Percentiles rank a stretch among this genome's conserved stretches.
Conservation (phyloP, 2,797 vertebrate genomes). For the Netta rufina region DNA sequence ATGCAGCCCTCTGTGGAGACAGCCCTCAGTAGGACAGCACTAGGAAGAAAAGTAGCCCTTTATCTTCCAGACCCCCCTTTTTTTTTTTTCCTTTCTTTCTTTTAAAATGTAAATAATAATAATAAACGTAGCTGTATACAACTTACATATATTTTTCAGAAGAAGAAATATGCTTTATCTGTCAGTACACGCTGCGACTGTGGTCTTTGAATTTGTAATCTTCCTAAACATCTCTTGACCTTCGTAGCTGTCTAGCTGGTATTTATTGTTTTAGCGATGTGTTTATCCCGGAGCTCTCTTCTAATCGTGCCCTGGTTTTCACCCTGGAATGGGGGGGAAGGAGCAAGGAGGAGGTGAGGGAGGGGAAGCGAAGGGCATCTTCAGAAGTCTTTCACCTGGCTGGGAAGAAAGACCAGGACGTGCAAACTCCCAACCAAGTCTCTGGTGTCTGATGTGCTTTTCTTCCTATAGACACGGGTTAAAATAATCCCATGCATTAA, state of each 20-base stretch:
- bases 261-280: slow-evolving; percentile 56
- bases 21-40: not conserved
- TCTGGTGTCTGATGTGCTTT: not conserved
- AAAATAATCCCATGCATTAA: not conserved
- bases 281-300: slow-evolving; percentile 29
- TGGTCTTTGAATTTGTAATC: slow-evolving; percentile 54
- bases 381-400: not conserved
- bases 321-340: not conserved
- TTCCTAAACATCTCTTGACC: slow-evolving; percentile 59
- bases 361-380: not conserved
- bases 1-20: no score
- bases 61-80: not conserved
- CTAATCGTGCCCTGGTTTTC: slow-evolving; percentile 35
- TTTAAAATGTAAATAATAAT: not conserved
- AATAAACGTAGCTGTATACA: not conserved
- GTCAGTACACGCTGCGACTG: not conserved
- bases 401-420: not conserved
- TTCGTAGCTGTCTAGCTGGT: slow-evolving; percentile 14
- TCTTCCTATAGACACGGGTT: not conserved
- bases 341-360: not conserved
- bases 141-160: not conserved
- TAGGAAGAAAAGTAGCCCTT: not conserved
- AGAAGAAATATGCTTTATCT: not conserved
- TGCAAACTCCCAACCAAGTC: fast-evolving
- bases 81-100: not conserved